Evolutionary conservation across 2,888 invertebrate species (phyloP).

Genomic region (Rhyacophila evoluta): DNA sequence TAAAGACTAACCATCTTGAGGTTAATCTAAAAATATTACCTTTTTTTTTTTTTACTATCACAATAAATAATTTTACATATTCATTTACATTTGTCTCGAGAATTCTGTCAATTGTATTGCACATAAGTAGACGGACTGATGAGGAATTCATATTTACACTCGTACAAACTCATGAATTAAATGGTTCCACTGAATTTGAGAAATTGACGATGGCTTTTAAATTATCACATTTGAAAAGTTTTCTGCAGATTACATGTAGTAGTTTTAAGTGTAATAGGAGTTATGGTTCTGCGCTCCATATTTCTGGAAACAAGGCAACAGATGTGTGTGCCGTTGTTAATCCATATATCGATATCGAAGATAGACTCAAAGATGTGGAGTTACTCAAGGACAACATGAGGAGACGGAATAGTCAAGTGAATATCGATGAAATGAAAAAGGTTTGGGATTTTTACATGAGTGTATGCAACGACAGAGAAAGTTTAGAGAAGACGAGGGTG

Average conservation of each 20-base stretch:
- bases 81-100: too few relatives aligned
- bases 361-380: constrained; percentile 67
- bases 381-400: constrained; percentile 69
- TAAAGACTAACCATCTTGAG: too few relatives aligned
- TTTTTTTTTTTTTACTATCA: too few relatives aligned
- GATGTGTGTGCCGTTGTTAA: constrained; percentile 76
- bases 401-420: constrained; percentile 67
- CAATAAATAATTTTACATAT: too few relatives aligned
- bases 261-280: neutral
- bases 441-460: constrained; percentile 74
- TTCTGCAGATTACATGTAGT: neutral
- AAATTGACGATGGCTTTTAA: neutral
- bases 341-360: constrained; percentile 77
- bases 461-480: constrained; percentile 66
- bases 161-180: too few relatives aligned
- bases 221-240: neutral
- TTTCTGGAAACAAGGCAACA: constrained; percentile 78
- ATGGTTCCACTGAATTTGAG: too few relatives aligned
- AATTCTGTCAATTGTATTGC: too few relatives aligned
- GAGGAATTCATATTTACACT: too few relatives aligned
- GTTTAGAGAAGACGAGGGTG: constrained; percentile 68
- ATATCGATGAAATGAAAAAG: constrained; percentile 70
- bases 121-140: too few relatives aligned
- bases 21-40: too few relatives aligned
- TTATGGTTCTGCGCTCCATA: constrained; percentile 72